phyloP scores from a whole-genome alignment of 2,797 vertebrate genomes.

The Rachycentron canadum region DNA sequence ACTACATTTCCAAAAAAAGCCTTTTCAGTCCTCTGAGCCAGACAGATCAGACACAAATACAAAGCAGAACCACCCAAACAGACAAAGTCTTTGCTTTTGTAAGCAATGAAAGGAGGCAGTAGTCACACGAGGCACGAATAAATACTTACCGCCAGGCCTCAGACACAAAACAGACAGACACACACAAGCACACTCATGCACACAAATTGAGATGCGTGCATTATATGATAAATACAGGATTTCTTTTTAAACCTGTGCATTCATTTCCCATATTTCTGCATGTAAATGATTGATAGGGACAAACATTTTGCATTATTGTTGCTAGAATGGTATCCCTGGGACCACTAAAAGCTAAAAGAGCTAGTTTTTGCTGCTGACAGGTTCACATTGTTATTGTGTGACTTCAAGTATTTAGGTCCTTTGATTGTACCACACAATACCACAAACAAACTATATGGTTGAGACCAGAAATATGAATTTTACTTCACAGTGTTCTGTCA shows the following conservation, averaged over 20 bases:
- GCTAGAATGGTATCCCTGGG: not conserved
- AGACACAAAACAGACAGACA: conserved; percentile 12
- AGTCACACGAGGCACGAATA: conserved; percentile 55
- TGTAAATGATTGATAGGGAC: not conserved
- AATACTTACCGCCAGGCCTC: conserved; percentile 42
- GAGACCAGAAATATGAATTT: not conserved
- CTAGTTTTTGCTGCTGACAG: not conserved
- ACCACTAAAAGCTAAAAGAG: not conserved
- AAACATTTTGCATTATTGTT: not conserved
- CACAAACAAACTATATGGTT: not conserved
- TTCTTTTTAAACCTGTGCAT: too few species aligned
- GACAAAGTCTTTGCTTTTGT: conserved; percentile 58
- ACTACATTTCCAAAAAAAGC: conserved; percentile 35
- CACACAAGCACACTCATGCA: not conserved
- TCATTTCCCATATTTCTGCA: not conserved
- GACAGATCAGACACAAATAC: conserved; percentile 65
- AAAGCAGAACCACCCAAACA: conserved; percentile 54
- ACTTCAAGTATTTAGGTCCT: not conserved
- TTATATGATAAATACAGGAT: conserved; percentile 40
- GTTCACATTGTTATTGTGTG: not conserved
- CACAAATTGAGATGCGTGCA: conserved; percentile 81
- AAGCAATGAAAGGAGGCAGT: conserved; percentile 55
- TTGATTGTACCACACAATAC: not conserved
- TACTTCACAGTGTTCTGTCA: too few species aligned
- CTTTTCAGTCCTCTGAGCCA: conserved; percentile 51